A percentile compares a stretch with the other conserved stretches of the same genome.
Evolutionary conservation across 2,888 invertebrate genomes (phyloP).

Genomic region (Chydorus sphaericus): DNA sequence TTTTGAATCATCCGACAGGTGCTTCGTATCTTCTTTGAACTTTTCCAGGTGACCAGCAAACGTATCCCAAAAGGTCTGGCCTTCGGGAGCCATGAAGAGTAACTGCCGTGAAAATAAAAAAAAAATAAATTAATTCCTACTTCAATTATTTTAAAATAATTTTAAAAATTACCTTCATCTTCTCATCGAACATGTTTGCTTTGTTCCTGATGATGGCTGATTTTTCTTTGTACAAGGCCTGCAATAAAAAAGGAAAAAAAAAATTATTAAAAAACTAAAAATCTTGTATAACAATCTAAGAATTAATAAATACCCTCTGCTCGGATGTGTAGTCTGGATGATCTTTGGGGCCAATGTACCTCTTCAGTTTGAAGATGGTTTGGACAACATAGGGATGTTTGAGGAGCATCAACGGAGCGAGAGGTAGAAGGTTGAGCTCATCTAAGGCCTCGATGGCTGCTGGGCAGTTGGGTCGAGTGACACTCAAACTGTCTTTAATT

Average conservation of each 20-base stretch:
- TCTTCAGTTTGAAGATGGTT: slow-evolving; percentile 56
- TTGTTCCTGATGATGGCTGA: slow-evolving; percentile 52
- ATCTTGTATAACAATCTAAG: background rate
- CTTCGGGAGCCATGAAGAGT: slow-evolving; percentile 45
- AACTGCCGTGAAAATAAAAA: slow-evolving; percentile 30
- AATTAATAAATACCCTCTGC: slow-evolving; percentile 33
- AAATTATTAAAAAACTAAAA: slow-evolving; percentile 14
- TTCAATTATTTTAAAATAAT: slow-evolving; percentile 15
- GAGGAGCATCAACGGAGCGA: slow-evolving; percentile 58
- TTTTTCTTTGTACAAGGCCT: slow-evolving; percentile 43
- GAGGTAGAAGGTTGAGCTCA: slow-evolving; percentile 37
- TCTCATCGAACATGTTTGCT: slow-evolving; percentile 45
- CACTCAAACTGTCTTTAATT: slow-evolving; percentile 48
- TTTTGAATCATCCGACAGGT: slow-evolving; percentile 42
- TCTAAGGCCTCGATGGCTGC: slow-evolving; percentile 53
- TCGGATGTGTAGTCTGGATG: slow-evolving; percentile 51
- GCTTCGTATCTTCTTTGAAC: slow-evolving; percentile 50
- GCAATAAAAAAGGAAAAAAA: slow-evolving; percentile 14
- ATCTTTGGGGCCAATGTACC: slow-evolving; percentile 62
- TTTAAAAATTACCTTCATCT: slow-evolving; percentile 35
- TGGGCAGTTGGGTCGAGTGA: slow-evolving; percentile 55
- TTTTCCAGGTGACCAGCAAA: slow-evolving; percentile 50
- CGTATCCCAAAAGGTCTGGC: slow-evolving; percentile 40
- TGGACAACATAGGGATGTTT: slow-evolving; percentile 61
- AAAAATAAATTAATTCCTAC: slow-evolving; percentile 20